A percentile compares a stretch with the other conserved stretches of the same genome.
Evolutionary conservation across 2,113 vertebrate genomes (phyloP).

Genomic region (Microcebus murinus): DNA sequence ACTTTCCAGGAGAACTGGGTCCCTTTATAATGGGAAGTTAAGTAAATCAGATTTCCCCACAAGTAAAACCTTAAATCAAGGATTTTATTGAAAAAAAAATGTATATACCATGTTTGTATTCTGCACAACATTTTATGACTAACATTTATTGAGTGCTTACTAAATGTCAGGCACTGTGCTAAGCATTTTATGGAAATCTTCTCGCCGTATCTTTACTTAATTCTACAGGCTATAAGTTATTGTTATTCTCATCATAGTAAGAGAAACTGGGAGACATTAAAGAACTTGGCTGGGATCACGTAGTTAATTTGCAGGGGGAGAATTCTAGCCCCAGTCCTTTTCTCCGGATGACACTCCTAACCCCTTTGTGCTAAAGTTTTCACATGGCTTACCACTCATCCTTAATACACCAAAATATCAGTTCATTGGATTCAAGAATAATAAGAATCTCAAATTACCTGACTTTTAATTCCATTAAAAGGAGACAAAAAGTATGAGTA

Average conservation of each 20-base stretch:
- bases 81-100: not conserved
- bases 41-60: not conserved
- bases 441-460: not conserved
- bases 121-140: not conserved
- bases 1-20: not conserved
- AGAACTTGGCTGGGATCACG: not conserved
- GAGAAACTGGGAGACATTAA: not conserved
- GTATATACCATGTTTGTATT: not conserved
- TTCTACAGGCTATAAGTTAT: not conserved
- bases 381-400: not conserved
- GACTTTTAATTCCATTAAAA: not conserved
- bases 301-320: not conserved
- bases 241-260: not conserved
- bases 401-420: not conserved
- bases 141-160: slow-evolving; percentile 32
- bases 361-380: not conserved
- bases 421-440: not conserved
- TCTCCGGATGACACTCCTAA: not conserved
- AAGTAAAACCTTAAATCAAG: slow-evolving; percentile 34
- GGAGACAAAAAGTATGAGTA: not conserved
- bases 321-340: not conserved
- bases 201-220: not conserved
- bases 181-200: slow-evolving; percentile 18
- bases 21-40: not conserved
- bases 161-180: not conserved